Evolutionary conservation across 2,888 invertebrate species (phyloP), one percentile per base, ranked within the genome.

Genomic region (Dicyrtoma fusca): DNA sequence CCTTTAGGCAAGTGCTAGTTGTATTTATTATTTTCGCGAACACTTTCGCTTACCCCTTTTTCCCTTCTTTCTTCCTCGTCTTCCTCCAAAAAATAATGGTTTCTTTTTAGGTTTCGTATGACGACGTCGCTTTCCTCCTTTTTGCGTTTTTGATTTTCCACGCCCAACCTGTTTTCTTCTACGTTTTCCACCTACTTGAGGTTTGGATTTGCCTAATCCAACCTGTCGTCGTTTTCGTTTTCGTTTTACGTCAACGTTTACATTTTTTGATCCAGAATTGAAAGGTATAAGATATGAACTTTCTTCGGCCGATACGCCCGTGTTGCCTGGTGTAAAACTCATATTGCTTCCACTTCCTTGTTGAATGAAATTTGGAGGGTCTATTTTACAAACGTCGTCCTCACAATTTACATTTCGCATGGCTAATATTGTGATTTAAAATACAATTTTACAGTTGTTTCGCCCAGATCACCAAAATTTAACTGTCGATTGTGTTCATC

Each of bases 11-110:
- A 34, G 34, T 34, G 34, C n/a, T 5, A 34, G 34, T 34, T 34
- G 8, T 34, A 34, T n/a, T n/a, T n/a, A n/a, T 34, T 34, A 34
- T 34, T 34, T 34, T 34, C 34, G 34, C 3, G 3, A 5, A 34
- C 57, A 57, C 57, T 57, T 57, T 23, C 57, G 34, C 8, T 34
- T n/a, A n/a, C n/a, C n/a, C n/a, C n/a, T n/a, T n/a, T n/a, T n/a
- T n/a, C n/a, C n/a, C n/a, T n/a, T n/a, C n/a, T n/a, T 14, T 11
- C 21, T 57, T 57, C 57, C 4, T 34, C 34, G 23, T 13, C 23
- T 57, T 23, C 53, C 53, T 8, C 53, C 53, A 17, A 53, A 13
- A 2, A 25, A n/a, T 8, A 57, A n/a, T n/a, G n/a, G 5, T 19
- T 53, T 6, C 14, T 5, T 53, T 10, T 23, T 53, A 8, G 53